Percentiles rank a stretch among this genome's conserved stretches.
Conservation (phyloP, 2,888 invertebrate species). For the Lithophane ornitopus region DNA sequence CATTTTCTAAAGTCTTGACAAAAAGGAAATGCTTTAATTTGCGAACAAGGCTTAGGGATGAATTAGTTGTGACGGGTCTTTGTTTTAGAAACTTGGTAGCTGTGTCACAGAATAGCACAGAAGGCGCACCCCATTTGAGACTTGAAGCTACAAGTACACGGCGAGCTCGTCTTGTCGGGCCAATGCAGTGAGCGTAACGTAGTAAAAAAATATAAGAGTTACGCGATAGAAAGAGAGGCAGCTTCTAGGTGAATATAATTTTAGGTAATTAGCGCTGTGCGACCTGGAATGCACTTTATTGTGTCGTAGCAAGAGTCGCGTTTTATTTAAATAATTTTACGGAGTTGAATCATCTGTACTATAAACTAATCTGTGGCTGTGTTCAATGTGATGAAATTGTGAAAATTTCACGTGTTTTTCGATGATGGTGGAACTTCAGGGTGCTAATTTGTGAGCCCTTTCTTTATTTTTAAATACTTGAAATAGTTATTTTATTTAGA, state of each 20-base stretch:
- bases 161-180: too few relatives aligned
- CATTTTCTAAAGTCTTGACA: not conserved
- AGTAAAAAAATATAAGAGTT: too few relatives aligned
- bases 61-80: constrained; percentile 52
- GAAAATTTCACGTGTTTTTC: not conserved
- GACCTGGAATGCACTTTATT: too few relatives aligned
- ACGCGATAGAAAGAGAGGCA: too few relatives aligned
- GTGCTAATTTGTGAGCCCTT: not conserved
- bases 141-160: too few relatives aligned
- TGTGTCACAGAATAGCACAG: not conserved
- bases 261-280: too few relatives aligned
- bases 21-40: constrained; percentile 66
- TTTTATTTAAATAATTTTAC: too few relatives aligned
- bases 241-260: too few relatives aligned
- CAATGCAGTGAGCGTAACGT: too few relatives aligned
- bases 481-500: not conserved
- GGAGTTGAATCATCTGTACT: too few relatives aligned
- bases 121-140: too few relatives aligned
- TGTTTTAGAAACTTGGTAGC: constrained; percentile 1
- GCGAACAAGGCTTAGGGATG: constrained; percentile 18
- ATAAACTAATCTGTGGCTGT: not conserved
- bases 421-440: not conserved
- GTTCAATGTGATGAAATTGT: not conserved
- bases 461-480: not conserved
- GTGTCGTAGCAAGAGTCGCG: too few relatives aligned